Evolutionary conservation across 2,797 vertebrate genomes (phyloP), one percentile per base, ranked within the genome.

Genomic region (Staurois parvus): DNA sequence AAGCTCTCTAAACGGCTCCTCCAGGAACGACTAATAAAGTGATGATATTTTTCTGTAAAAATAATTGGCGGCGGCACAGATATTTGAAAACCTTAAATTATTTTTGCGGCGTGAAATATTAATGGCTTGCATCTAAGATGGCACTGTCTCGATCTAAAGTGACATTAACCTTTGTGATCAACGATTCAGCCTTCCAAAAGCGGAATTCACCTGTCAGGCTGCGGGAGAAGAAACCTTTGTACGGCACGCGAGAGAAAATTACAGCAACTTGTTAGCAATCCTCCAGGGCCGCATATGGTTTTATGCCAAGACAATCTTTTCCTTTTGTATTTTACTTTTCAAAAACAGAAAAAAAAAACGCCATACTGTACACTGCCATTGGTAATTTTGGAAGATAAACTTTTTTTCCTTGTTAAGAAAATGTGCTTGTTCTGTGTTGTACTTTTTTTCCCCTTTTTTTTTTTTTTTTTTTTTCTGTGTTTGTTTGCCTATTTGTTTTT

Each of bases 151-250:
- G 15, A 79, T 79, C 62, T 48, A 30, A 68, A 29, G 64, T 48
- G 77, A 69, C 77, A 69, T 79, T 52, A 79, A 69, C 77, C 64
- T 79, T 59, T 48, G 64, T 79, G 34, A 79, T 68, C 77, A 68
- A 79, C 37, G 2, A 68, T 79, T 79, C 37, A 19, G 64, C 64
- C 28, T 79, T 40, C 37, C 29, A 3, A 67, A 40, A n/a, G 12
- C 42, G 62, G 26, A 48, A 79, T 79, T 29, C 21, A 34, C 37
- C 66, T 68, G 76, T 67, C 62, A 68, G 48, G 76, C 26, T 34
- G 21, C 21, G n/a, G 30, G 21, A 34, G 56, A 76, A 17, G 64
- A 40, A 59, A 30, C 24, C 76, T 79, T 79, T 79, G 79, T 81
- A 28, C 13, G 52, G 40, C 76, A 40, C 32, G 26, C 21, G 9